Conservation (phyloP, 2,113 vertebrate species). For the Collichthys lucidus region DNA sequence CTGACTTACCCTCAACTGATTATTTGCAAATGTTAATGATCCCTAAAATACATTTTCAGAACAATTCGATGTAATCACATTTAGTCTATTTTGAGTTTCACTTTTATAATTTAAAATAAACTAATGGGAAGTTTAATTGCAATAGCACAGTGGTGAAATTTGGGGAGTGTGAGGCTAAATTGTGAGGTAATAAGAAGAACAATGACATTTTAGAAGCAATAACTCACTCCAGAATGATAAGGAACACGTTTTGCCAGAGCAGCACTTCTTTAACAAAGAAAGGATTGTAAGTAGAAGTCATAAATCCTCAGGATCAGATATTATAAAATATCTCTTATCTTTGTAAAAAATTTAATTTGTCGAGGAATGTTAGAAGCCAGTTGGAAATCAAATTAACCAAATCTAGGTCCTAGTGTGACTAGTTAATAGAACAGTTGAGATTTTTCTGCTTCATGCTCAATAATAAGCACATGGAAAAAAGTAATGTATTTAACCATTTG, state of each 20-base stretch:
- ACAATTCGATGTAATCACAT: background rate
- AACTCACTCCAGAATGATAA: conserved; percentile 60
- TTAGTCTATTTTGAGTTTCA: background rate
- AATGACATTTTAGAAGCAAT: conserved; percentile 59
- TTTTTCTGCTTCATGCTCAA: conserved; percentile 18
- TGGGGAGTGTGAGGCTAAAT: conserved; percentile 30
- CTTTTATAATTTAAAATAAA: conserved; percentile 40
- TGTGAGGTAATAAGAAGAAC: conserved; percentile 60
- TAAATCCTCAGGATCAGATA: conserved; percentile 48
- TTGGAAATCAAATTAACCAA: conserved; percentile 28
- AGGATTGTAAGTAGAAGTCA: conserved; percentile 19
- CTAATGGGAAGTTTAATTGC: conserved; percentile 32
- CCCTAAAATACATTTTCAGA: background rate
- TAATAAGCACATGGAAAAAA: background rate
- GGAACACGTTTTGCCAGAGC: conserved; percentile 35
- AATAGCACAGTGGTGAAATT: conserved; percentile 46
- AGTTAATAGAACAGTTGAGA: background rate
- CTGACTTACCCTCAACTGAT: background rate
- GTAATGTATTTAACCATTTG: conserved; percentile 5
- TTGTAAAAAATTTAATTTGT: conserved; percentile 36
- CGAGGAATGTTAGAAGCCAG: conserved; percentile 9
- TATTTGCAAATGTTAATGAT: background rate
- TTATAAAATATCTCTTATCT: conserved; percentile 45
- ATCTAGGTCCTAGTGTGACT: background rate
- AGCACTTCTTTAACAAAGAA: conserved; percentile 57